phyloP scores from a whole-genome alignment of 2,888 invertebrate genomes.

The Seira musarum region DNA sequence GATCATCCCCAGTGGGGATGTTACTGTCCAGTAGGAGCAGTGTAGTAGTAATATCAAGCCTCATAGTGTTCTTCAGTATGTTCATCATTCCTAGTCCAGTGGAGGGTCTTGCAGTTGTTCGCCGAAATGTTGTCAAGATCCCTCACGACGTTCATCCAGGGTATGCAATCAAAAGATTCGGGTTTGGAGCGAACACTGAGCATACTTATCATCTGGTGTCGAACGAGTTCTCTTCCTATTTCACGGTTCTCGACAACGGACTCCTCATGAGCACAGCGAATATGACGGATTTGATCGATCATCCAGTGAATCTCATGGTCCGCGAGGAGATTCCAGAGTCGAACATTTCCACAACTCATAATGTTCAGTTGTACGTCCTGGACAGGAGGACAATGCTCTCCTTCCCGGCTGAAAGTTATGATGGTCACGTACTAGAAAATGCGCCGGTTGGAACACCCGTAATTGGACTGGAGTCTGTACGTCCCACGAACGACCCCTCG shows the following conservation, averaged over 20 bases:
- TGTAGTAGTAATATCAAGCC: constrained; percentile 44
- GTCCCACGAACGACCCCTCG: constrained; percentile 74
- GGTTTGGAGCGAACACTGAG: constrained; percentile 75
- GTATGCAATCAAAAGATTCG: constrained; percentile 87
- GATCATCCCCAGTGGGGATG: constrained; percentile 13
- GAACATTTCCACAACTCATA: constrained; percentile 80
- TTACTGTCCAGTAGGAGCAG: neutral
- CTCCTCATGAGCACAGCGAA: constrained; percentile 93
- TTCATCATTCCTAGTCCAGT: constrained; percentile 45
- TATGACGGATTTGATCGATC: constrained; percentile 85
- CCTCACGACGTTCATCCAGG: constrained; percentile 93
- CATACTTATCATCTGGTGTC: constrained; percentile 80
- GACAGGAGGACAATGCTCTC: constrained; percentile 87
- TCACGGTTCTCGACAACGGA: constrained; percentile 89
- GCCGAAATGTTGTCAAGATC: constrained; percentile 76
- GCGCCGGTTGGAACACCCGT: constrained; percentile 81
- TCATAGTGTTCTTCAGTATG: constrained; percentile 44
- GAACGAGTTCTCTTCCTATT: constrained; percentile 87
- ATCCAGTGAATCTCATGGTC: constrained; percentile 85
- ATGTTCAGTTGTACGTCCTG: constrained; percentile 86
- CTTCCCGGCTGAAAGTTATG: constrained; percentile 79
- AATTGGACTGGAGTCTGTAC: constrained; percentile 81
- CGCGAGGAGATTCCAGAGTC: constrained; percentile 86
- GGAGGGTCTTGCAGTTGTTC: constrained; percentile 66
- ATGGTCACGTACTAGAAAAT: constrained; percentile 83